Percentiles rank a stretch among this genome's conserved stretches.
Conservation (phyloP, 2,797 vertebrate species). For the Aphelocoma californica region DNA sequence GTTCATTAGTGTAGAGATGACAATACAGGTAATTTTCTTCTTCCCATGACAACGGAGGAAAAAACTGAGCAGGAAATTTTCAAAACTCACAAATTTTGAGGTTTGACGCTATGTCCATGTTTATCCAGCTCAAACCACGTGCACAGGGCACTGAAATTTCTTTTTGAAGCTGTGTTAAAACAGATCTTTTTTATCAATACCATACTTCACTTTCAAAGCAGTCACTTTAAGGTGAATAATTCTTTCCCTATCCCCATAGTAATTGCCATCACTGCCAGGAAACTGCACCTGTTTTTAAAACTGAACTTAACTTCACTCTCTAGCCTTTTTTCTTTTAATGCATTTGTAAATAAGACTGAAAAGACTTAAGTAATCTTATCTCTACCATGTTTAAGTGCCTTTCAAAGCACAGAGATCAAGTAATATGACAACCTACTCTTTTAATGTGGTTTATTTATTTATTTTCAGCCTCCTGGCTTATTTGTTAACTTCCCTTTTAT, state of each 20-base stretch:
- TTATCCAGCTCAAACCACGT: background rate
- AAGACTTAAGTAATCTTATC: background rate
- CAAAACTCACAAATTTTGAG: background rate
- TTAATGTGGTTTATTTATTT: background rate
- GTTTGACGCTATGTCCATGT: background rate
- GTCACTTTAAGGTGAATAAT: background rate
- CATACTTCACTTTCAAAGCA: background rate
- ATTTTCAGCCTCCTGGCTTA: background rate
- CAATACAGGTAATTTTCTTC: background rate
- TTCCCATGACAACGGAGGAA: background rate
- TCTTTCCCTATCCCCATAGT: background rate
- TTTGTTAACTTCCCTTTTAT: background rate
- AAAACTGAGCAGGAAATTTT: background rate
- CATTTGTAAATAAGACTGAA: background rate
- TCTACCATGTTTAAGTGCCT: background rate
- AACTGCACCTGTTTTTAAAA: background rate
- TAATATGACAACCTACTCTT: background rate
- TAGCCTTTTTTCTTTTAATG: background rate
- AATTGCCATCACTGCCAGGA: background rate
- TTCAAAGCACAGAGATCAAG: background rate
- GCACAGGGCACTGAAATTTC: rapidly evolving
- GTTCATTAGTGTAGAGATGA: background rate
- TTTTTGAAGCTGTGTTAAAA: background rate
- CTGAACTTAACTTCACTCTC: background rate
- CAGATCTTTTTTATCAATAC: background rate